Evolutionary conservation across 2,888 invertebrate species (phyloP), one percentile per base, ranked within the genome.

Genomic region (Drosophila mulleri): DNA sequence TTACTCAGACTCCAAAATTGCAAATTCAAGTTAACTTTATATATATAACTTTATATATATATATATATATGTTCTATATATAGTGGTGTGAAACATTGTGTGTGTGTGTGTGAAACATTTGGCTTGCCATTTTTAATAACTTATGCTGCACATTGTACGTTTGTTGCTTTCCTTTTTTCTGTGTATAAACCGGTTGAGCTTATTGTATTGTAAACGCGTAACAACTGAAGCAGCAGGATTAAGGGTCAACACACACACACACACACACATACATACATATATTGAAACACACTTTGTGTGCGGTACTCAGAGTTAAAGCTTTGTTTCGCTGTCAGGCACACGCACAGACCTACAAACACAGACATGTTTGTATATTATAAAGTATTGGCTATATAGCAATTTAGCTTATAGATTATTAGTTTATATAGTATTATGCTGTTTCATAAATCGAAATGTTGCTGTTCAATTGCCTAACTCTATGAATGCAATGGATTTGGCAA

Each of bases 1-100:
- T 80, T 82, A 82, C 90, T 79, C 86, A 79, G 88, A 85, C 88
- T 72, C 69, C 48, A 5, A 67, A 60, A 72, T 67, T 67, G 47
- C 47, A 59, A 66, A 67, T 61, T 53, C 60, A 48, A 74, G 57
- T 57, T 58, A 39, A 8, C 66, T 16, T 47, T 58, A 61, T 47
- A 53, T 37, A 42, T 35, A 1, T 23, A n/a, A 6, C 23, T 23
- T 3, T 23, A 26, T 26, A 26, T 26, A 26, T 58, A 59, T 50
- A 50, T 37, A 42, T 35, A 1, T 23, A 3, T 32, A 11, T 29
- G 29, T 29, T 29, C 14, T 23, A 23, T 23, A 23, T 45, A 23
- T 44, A 29, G n/a, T n/a, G n/a, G n/a, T 26, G 5, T 26, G 12
- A 16, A n/a, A n/a, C n/a, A n/a, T n/a, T 48, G 9, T 11, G n/a